phyloP scores from a whole-genome alignment of 2,888 invertebrate genomes.

The Lepas anatifera region DNA sequence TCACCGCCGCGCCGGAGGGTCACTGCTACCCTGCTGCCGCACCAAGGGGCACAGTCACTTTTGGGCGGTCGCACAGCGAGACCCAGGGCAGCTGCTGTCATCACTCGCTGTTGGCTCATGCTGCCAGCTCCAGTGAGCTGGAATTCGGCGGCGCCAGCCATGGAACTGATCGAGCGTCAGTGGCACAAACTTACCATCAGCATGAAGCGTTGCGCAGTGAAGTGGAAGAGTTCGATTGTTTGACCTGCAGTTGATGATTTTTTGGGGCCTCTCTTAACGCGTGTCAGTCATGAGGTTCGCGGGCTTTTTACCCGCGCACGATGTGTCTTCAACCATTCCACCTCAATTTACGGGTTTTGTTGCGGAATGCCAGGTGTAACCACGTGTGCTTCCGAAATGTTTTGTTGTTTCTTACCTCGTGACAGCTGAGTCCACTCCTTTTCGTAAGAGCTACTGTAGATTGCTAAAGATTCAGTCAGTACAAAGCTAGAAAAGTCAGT shows the following conservation, averaged over 20 bases:
- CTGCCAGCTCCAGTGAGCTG: too few relatives aligned
- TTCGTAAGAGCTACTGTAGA: neutral
- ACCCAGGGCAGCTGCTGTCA: too few relatives aligned
- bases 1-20: too few relatives aligned
- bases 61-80: too few relatives aligned
- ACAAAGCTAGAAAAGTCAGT: constrained; percentile 3
- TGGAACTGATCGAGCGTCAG: too few relatives aligned
- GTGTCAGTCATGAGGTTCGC: neutral
- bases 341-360: constrained; percentile 9
- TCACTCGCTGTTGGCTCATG: too few relatives aligned
- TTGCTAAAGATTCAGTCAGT: neutral
- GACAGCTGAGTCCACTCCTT: neutral
- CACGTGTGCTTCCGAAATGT: neutral
- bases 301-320: constrained; percentile 3
- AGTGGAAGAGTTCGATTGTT: neutral
- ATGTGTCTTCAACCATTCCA: neutral
- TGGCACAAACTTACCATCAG: too few relatives aligned
- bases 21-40: too few relatives aligned
- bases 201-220: neutral
- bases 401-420: neutral
- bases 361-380: neutral
- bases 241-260: neutral
- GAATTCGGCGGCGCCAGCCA: too few relatives aligned
- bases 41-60: too few relatives aligned
- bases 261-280: neutral